Conservation (phyloP, 1,140 invertebrate species). For the Uloborus diversus region DNA sequence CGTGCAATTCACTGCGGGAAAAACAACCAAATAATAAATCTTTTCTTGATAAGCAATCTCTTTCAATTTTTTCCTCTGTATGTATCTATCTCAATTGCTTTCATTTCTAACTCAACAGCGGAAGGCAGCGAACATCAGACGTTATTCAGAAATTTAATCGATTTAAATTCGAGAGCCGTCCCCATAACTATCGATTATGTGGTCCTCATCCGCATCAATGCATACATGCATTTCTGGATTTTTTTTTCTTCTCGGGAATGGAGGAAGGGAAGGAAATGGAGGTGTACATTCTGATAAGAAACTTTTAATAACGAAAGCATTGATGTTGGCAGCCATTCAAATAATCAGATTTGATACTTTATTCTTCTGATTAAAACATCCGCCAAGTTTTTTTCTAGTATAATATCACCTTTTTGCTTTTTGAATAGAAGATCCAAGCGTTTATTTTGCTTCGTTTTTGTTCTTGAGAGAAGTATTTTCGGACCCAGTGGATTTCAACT, state of each 20-base stretch:
- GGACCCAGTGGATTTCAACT: too few species aligned
- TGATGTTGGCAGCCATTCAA: slow-evolving; percentile 39
- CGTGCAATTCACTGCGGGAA: neutral
- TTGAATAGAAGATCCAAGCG: too few species aligned
- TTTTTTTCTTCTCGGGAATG: neutral
- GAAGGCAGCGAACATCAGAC: slow-evolving; percentile 9
- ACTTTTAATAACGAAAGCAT: slow-evolving; percentile 38
- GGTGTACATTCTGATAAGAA: slow-evolving; percentile 29
- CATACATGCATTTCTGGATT: too few species aligned
- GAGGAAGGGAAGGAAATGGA: neutral
- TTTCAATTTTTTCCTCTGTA: neutral
- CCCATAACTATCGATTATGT: slow-evolving; percentile 40
- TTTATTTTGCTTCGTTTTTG: too few species aligned
- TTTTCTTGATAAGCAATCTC: neutral
- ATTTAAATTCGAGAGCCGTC: slow-evolving; percentile 45
- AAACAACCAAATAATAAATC: slow-evolving; percentile 40
- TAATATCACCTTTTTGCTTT: too few species aligned
- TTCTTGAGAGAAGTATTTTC: too few species aligned
- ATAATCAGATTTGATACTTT: slow-evolving; percentile 53
- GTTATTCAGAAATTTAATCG: slow-evolving; percentile 53
- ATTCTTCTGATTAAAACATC: slow-evolving; percentile 46
- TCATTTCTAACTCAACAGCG: slow-evolving; percentile 21
- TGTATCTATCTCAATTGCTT: slow-evolving; percentile 21
- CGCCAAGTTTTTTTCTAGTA: neutral
- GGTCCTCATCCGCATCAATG: neutral